Conservation (phyloP, 2,113 vertebrate species). For the Microtus oregoni region DNA sequence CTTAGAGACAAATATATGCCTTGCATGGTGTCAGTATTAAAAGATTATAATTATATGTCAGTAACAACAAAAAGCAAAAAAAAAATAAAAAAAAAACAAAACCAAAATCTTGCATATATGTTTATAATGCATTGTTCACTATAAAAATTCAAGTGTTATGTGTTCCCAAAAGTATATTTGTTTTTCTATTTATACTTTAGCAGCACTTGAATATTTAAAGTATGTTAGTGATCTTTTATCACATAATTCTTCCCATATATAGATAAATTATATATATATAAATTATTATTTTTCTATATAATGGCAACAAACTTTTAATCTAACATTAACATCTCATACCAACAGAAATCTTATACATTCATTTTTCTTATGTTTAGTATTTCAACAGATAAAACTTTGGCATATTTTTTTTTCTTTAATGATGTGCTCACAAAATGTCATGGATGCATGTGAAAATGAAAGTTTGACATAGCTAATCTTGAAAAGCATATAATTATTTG, state of each 20-base stretch:
- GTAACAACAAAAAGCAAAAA: not conserved
- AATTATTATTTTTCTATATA: not conserved
- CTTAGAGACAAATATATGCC: not conserved
- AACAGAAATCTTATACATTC: accelerated
- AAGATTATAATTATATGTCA: not conserved
- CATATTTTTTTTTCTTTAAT: not conserved
- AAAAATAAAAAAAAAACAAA: not conserved
- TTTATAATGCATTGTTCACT: not conserved
- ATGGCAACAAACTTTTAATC: no score
- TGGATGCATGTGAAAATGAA: not conserved
- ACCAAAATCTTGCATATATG: not conserved
- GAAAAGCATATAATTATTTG: not conserved
- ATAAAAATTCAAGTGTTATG: not conserved
- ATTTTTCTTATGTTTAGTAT: not conserved
- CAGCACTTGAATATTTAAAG: not conserved
- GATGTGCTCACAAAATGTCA: not conserved
- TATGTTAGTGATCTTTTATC: not conserved
- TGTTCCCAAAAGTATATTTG: not conserved
- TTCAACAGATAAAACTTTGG: not conserved
- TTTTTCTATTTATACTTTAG: not conserved
- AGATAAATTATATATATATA: not conserved
- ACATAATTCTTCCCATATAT: not conserved
- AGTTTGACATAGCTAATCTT: not conserved
- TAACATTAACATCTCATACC: not conserved
- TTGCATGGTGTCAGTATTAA: not conserved